These are phyloP conservation scores for Lepus townsendii DNA, from an alignment of 2,797 vertebrate genomes.

Conservation along the genomic window DNA sequence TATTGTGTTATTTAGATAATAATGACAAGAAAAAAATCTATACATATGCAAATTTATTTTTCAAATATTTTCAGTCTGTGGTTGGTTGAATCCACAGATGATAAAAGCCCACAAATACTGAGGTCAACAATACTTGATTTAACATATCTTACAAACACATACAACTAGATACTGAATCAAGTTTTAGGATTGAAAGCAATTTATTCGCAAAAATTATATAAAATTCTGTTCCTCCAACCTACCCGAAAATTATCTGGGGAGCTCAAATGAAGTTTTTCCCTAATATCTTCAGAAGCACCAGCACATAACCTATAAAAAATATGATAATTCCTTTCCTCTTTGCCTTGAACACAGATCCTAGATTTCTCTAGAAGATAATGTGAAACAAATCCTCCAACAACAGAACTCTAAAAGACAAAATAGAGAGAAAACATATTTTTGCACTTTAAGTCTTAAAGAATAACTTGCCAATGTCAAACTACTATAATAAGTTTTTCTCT, in stretches of 20 bases:
- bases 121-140: background rate
- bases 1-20: background rate
- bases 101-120: background rate
- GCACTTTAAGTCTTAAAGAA: conserved; percentile 24
- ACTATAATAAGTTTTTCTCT: conserved; percentile 29
- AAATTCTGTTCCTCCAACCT: conserved; percentile 84
- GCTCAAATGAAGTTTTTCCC: conserved; percentile 94
- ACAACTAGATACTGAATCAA: background rate
- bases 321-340: conserved; percentile 98
- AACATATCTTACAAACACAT: background rate
- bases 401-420: conserved; percentile 91
- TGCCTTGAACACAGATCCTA: conserved; percentile 95
- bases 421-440: conserved; percentile 66
- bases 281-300: conserved; percentile 95
- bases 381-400: conserved; percentile 98
- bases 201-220: background rate
- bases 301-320: conserved; percentile 98
- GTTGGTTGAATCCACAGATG: background rate
- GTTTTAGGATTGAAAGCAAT: conserved; percentile 43
- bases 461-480: background rate
- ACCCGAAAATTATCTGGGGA: conserved; percentile 97
- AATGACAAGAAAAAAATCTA: background rate
- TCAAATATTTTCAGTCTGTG: background rate
- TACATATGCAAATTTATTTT: background rate
- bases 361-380: conserved; percentile 99